Evolutionary conservation across 2,888 invertebrate species (phyloP).

Genomic region (Tetheella fluctuosa): DNA sequence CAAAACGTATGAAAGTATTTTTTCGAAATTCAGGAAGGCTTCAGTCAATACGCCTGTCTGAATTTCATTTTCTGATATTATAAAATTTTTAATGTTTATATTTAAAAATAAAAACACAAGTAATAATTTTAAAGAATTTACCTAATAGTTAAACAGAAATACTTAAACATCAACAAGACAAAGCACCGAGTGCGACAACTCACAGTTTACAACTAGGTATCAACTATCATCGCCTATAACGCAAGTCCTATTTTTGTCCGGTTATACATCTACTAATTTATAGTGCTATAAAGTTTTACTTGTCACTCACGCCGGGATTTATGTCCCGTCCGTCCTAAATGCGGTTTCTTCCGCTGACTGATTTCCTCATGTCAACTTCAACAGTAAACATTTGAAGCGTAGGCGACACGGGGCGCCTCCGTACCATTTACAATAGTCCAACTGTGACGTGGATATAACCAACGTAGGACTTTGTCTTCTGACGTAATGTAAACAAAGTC

Average conservation of each 20-base stretch:
- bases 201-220: conserved; percentile 70
- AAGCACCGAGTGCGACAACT: conserved; percentile 72
- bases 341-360: conserved; percentile 80
- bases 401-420: conserved; percentile 66
- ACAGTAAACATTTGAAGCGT: conserved; percentile 61
- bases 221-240: conserved; percentile 69
- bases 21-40: too few species aligned
- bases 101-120: too few species aligned
- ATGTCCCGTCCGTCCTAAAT: conserved; percentile 76
- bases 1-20: too few species aligned
- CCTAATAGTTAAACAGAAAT: too few species aligned
- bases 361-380: conserved; percentile 79
- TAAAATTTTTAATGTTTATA: conserved; percentile 17
- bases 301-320: conserved; percentile 80
- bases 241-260: conserved; percentile 69
- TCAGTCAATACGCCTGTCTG: too few species aligned
- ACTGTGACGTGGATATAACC: conserved; percentile 61
- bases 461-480: conserved; percentile 79
- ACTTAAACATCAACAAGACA: conserved; percentile 36
- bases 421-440: conserved; percentile 66
- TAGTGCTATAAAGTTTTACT: conserved; percentile 80
- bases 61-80: too few species aligned
- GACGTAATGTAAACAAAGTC: conserved; percentile 76
- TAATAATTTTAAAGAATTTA: too few species aligned
- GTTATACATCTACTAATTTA: conserved; percentile 77